Conservation (phyloP, 2,113 vertebrate genomes). For the Pao palembangensis region DNA sequence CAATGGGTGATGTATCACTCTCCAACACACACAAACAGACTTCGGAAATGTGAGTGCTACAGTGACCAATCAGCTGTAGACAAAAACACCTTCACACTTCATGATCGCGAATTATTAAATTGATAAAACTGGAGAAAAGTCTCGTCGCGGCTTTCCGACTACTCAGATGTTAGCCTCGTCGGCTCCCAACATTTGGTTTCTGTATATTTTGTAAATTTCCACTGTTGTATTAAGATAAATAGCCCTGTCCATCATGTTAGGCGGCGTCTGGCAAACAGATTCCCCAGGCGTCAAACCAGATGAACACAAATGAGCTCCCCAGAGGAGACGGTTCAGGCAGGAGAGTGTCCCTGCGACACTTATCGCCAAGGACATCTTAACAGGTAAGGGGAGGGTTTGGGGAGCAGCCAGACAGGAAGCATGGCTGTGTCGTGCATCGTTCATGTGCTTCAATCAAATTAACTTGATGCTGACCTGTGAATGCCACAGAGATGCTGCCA, state of each 20-base stretch:
- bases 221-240: constrained; percentile 59
- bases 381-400: constrained; percentile 27
- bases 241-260: constrained; percentile 57
- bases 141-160: too few species aligned
- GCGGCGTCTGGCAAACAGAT: constrained; percentile 61
- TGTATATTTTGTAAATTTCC: constrained; percentile 12
- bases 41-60: too few species aligned
- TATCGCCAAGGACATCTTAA: constrained; percentile 54
- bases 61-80: too few species aligned
- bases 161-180: too few species aligned
- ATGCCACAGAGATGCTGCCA: too few species aligned
- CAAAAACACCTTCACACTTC: too few species aligned
- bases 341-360: constrained; percentile 44
- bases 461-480: too few species aligned
- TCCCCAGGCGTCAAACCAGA: constrained; percentile 56
- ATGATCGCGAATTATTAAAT: too few species aligned
- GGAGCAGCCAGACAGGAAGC: constrained; percentile 24
- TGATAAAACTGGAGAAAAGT: too few species aligned
- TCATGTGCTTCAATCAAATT: too few species aligned
- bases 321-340: constrained; percentile 44
- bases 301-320: constrained; percentile 69
- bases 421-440: constrained; percentile 21
- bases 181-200: background rate
- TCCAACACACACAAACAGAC: background rate
- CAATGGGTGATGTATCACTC: constrained; percentile 17